A percentile compares a stretch with the other conserved stretches of the same genome.
These are phyloP conservation scores for Orycteropus afer DNA, from an alignment of 2,113 vertebrate genomes.

Conservation along the genomic window DNA sequence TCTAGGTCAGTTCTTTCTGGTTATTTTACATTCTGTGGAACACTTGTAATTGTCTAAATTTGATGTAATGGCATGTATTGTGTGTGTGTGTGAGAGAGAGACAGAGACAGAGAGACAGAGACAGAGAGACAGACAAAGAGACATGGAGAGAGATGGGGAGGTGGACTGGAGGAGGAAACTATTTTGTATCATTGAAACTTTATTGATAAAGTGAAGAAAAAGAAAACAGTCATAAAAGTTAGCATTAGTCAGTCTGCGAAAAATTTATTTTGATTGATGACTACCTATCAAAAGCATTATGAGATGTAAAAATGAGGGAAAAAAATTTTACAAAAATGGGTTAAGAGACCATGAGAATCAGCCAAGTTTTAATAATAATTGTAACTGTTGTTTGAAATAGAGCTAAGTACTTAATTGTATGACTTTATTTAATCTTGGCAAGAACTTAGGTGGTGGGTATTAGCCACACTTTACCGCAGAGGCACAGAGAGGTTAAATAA, in stretches of 20 bases:
- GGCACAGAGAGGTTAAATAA: conserved; percentile 40
- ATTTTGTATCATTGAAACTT: not conserved
- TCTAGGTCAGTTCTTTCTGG: not conserved
- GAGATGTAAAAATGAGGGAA: conserved; percentile 37
- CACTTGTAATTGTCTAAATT: not conserved
- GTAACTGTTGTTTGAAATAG: conserved; percentile 21
- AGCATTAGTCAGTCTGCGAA: not conserved
- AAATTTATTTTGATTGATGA: conserved; percentile 24
- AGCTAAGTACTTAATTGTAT: conserved; percentile 34
- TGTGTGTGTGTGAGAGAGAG: not conserved
- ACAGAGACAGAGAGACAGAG: not conserved
- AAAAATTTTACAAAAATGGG: conserved; percentile 20
- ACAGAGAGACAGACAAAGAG: not conserved
- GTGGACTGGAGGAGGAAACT: not conserved
- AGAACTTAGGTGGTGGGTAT: not conserved
- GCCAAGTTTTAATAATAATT: conserved; percentile 39
- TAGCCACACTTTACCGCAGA: not conserved
- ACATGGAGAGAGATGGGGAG: not conserved
- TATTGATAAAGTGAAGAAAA: not conserved
- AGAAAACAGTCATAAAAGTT: not conserved
- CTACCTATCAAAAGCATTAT: not conserved
- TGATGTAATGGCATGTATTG: not conserved
- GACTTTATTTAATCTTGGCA: conserved; percentile 49
- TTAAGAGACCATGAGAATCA: conserved; percentile 45
- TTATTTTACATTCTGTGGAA: not conserved